phyloP scores from a whole-genome alignment of 2,888 invertebrate genomes.

The Strigamia maritima region DNA sequence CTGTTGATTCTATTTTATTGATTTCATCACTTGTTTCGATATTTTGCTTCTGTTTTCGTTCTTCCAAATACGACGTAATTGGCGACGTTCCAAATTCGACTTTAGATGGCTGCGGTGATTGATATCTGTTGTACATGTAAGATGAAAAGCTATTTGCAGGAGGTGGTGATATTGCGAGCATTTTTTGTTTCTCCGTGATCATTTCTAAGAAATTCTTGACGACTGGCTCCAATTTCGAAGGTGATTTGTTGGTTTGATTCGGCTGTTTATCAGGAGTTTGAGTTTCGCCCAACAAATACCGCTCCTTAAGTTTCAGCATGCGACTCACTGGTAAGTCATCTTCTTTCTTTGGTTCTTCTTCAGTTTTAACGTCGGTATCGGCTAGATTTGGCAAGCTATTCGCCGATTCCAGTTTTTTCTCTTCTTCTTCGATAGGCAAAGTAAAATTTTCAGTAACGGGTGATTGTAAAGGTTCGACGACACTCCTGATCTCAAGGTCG shows the following conservation, averaged over 20 bases:
- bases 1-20: not conserved
- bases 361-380: conserved; percentile 29
- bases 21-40: not conserved
- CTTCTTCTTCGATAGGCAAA: not conserved
- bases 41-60: not conserved
- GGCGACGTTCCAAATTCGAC: not conserved
- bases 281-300: conserved; percentile 39
- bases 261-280: not conserved
- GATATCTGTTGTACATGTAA: not conserved
- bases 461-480: conserved; percentile 27
- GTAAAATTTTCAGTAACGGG: not conserved
- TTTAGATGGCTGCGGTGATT: not conserved
- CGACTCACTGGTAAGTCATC: conserved; percentile 43
- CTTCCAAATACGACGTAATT: not conserved
- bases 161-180: conserved; percentile 58
- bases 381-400: conserved; percentile 40
- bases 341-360: not conserved
- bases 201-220: conserved; percentile 78
- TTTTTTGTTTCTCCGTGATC: conserved; percentile 83
- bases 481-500: conserved; percentile 4
- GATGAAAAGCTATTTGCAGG: not conserved
- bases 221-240: conserved; percentile 70
- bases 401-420: conserved; percentile 36
- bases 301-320: conserved; percentile 43
- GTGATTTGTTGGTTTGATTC: not conserved